Conservation (phyloP, 2,888 invertebrate genomes). For the Cephus pulcher region DNA sequence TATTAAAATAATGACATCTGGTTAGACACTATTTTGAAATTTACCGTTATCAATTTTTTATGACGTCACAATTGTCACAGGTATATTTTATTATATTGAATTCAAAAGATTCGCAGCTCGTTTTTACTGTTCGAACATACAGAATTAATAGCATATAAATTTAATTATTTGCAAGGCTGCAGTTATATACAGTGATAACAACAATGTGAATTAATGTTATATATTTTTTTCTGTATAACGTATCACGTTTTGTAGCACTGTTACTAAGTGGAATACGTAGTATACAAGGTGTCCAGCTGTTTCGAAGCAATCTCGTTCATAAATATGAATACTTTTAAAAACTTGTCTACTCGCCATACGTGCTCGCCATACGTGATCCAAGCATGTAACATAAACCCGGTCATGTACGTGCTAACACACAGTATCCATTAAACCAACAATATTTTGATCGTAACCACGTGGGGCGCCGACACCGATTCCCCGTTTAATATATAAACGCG, state of each 20-base stretch:
- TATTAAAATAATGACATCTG: not conserved
- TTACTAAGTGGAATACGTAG: not conserved
- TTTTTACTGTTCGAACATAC: no score
- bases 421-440: not conserved
- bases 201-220: not conserved
- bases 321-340: not conserved
- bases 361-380: not conserved
- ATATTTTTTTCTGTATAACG: not conserved
- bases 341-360: not conserved
- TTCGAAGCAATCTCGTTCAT: not conserved
- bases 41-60: no score
- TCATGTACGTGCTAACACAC: not conserved
- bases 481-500: not conserved
- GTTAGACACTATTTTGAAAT: not conserved
- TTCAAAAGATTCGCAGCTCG: no score
- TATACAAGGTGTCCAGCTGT: not conserved
- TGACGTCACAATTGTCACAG: no score
- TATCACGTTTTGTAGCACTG: not conserved
- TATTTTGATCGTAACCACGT: not conserved
- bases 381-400: not conserved
- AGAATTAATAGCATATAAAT: no score
- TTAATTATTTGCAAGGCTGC: no score
- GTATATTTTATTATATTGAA: no score
- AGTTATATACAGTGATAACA: no score
- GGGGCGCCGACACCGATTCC: not conserved